Conservation (phyloP, 2,797 vertebrate genomes). For the Helicolenus hilgendorfi region DNA sequence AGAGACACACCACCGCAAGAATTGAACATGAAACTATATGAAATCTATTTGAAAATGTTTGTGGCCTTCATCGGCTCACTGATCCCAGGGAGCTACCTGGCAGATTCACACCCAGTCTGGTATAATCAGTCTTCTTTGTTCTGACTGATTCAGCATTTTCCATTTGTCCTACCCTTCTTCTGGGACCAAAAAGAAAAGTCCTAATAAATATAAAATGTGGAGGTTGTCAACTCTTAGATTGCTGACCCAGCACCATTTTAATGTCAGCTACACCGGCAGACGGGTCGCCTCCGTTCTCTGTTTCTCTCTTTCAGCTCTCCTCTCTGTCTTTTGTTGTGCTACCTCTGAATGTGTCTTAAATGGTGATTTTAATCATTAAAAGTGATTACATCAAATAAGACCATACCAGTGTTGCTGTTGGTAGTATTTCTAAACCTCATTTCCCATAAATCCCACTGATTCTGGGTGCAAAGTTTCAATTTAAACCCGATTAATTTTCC, state of each 20-base stretch:
- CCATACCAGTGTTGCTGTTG: background rate
- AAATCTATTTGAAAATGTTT: background rate
- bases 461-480: background rate
- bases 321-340: background rate
- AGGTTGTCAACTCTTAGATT: constrained; percentile 44
- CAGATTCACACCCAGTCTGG: constrained; percentile 1
- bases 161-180: background rate
- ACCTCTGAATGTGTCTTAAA: constrained; percentile 1
- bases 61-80: background rate
- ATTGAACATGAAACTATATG: background rate
- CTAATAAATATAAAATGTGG: constrained; percentile 48
- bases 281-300: background rate
- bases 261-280: constrained; percentile 40
- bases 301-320: background rate
- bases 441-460: constrained; percentile 3
- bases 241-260: constrained; percentile 69
- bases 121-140: constrained; percentile 2
- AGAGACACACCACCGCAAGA: fast-evolving
- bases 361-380: background rate
- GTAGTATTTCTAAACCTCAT: background rate
- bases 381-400: background rate
- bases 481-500: background rate
- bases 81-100: background rate
- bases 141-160: constrained; percentile 22
- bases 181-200: constrained; percentile 23